These are phyloP conservation scores for Catharus bicknelli DNA, from an alignment of 2,113 vertebrate genomes.

Conservation along the genomic window DNA sequence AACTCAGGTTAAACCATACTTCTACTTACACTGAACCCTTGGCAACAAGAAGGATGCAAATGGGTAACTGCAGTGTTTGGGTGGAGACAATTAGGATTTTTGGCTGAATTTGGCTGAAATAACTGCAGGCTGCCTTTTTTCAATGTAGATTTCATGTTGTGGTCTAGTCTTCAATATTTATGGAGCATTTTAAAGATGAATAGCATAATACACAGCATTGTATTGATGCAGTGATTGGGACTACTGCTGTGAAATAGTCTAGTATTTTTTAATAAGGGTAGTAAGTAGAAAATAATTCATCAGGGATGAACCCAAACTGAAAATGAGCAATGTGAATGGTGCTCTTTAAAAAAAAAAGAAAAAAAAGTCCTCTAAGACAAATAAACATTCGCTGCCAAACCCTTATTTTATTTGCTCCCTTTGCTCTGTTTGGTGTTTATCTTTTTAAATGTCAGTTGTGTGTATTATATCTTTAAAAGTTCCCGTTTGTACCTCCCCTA, in stretches of 20 bases:
- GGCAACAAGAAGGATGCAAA: background rate
- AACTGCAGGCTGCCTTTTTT: background rate
- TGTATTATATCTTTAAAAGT: slow-evolving; percentile 18
- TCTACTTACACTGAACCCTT: background rate
- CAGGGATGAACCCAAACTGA: slow-evolving; percentile 18
- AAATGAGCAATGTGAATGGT: slow-evolving; percentile 21
- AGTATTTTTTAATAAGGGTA: slow-evolving; percentile 31
- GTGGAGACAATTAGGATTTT: background rate
- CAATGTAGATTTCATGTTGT: background rate
- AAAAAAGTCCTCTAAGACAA: background rate
- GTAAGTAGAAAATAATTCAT: slow-evolving; percentile 35
- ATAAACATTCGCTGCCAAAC: background rate
- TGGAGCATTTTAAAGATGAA: background rate
- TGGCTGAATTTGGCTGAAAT: background rate
- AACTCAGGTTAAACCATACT: background rate
- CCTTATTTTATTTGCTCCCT: slow-evolving; percentile 36
- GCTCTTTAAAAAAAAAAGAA: background rate
- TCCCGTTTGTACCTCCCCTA: slow-evolving; percentile 39
- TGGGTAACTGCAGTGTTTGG: fast-evolving
- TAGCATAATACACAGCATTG: background rate
- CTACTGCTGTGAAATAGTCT: background rate
- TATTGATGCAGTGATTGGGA: background rate
- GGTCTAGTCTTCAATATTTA: background rate
- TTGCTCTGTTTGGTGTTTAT: slow-evolving; percentile 35
- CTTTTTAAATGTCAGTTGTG: slow-evolving; percentile 40